phyloP scores from a whole-genome alignment of 2,888 invertebrate species.

The Heliconius charithonia region DNA sequence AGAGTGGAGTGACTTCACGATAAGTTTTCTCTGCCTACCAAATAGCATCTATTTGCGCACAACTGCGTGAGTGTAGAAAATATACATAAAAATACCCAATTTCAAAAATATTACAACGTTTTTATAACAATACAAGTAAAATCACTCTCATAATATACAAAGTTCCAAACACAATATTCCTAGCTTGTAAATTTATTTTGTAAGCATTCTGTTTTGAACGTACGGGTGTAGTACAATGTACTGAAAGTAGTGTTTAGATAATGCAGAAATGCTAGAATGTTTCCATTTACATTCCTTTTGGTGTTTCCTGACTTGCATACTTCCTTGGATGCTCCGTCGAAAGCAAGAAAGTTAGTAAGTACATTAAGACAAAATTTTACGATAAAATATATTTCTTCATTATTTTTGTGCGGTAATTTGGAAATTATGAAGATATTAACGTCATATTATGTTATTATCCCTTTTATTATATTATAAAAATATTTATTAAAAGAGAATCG shows the following conservation, averaged over 20 bases:
- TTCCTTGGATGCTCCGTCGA: neutral
- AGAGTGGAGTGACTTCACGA: too few species aligned
- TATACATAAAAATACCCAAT: too few species aligned
- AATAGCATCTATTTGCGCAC: too few species aligned
- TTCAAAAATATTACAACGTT: too few species aligned
- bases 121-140: neutral
- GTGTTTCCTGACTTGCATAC: constrained; percentile 4
- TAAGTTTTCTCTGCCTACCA: too few species aligned
- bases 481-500: too few species aligned
- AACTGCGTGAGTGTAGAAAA: too few species aligned
- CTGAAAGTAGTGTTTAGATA: constrained; percentile 8
- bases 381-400: neutral
- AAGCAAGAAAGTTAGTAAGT: neutral
- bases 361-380: neutral
- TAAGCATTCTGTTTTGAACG: constrained; percentile 8
- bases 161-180: neutral
- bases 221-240: constrained; percentile 4
- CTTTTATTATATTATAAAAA: too few species aligned
- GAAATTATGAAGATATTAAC: too few species aligned
- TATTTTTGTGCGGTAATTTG: too few species aligned
- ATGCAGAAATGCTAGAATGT: constrained; percentile 22
- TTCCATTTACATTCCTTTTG: constrained; percentile 9
- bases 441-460: too few species aligned
- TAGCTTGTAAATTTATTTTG: neutral
- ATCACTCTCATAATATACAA: neutral